Conservation (phyloP, 1,140 invertebrate species). For the Saccostrea cuccullata region DNA sequence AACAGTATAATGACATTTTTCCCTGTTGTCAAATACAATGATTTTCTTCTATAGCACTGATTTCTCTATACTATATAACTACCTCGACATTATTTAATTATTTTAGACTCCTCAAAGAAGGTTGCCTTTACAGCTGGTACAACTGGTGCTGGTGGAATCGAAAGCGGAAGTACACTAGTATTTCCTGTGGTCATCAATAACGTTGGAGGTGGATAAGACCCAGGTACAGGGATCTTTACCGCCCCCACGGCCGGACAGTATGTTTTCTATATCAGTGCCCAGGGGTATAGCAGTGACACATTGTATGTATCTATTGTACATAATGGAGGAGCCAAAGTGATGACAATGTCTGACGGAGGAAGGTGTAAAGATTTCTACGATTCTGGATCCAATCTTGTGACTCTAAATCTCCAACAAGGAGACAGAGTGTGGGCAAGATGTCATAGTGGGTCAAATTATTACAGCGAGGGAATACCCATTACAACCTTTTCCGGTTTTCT, state of each 20-base stretch:
- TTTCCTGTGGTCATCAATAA: constrained; percentile 16
- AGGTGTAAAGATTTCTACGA: constrained; percentile 26
- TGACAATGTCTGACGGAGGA: constrained; percentile 14
- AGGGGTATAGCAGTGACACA: not conserved
- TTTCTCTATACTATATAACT: no score
- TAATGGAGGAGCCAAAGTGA: not conserved
- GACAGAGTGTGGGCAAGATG: not conserved
- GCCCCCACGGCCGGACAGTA: not conserved
- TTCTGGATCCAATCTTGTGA: not conserved
- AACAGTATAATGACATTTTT: no score
- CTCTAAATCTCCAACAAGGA: not conserved
- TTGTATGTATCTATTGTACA: not conserved
- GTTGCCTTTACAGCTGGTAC: constrained; percentile 3
- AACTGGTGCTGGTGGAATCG: not conserved
- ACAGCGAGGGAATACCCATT: constrained; percentile 20
- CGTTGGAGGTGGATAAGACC: constrained; percentile 3
- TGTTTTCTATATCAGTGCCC: not conserved
- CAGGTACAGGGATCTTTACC: not conserved
- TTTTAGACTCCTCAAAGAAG: not conserved
- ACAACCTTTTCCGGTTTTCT: constrained; percentile 28
- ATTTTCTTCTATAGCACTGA: no score
- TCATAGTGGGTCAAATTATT: not conserved
- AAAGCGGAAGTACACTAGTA: not conserved
- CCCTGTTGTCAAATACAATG: no score
- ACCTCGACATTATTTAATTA: not conserved